Base-by-base conservation (phyloP, 2,113 vertebrate species). In the Pelecanoides urinatrix region DNA sequence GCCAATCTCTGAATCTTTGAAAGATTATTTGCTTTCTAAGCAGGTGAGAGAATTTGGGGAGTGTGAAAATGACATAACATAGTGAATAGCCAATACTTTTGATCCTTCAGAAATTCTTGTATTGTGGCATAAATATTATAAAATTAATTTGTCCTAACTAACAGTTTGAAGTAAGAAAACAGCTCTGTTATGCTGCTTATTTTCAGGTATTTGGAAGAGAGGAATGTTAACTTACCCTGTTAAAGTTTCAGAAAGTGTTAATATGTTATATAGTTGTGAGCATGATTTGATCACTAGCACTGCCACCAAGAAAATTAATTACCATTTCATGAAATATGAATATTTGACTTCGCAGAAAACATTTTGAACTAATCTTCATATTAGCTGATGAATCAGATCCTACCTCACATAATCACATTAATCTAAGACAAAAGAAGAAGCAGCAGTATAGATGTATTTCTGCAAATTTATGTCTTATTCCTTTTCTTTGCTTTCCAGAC, bases 401-500 rank as follows among this genome's bases (percentile, higher is more conserved):
- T 50, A 8, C 75, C 10, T 88, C 56, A 74, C 8, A 34, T 66
- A 73, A 88, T 59, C 25, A 9, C 44, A 40, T 66, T 67, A 68
- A 55, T 40, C 26, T 77, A 71, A 83, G 49, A 26, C 11, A 30
- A 82, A 50, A 58, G 36, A 34, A 65, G 67, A 22, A 75, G 87
- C 56, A 87, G 18, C 20, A 78, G 16, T 27, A 36, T 27, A 36
- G 32, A 49, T 53, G 47, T 50, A 30, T 78, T 63, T 71, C 66
- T 83, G 32, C 32, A 88, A 8, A 50, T 23, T 44, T 7, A 91
- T 14, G 42, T 73, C 42, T 49, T 82, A 5, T 6, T 45, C 16
- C 74, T 82, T 96, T 91, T 47, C 7, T 88, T 40, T 93, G 68
- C 38, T 96, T 95, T 94, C 13, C 97, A 99, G 99, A 99, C 97